Evolutionary conservation across 2,888 invertebrate species (phyloP), one percentile per base, ranked within the genome.

Genomic region (Lepas anatifera): DNA sequence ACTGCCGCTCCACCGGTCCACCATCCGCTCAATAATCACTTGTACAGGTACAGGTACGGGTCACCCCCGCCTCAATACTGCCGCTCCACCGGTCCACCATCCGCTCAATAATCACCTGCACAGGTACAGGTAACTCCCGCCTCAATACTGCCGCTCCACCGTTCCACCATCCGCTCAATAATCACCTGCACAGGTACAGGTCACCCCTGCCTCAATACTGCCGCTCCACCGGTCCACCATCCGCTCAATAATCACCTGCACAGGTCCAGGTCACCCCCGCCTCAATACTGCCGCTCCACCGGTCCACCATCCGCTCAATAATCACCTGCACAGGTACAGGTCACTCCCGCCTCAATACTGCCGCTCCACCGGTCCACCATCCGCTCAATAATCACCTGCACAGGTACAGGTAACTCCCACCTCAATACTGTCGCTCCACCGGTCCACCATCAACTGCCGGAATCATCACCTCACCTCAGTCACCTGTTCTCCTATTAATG

Each of bases 271-370:
- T 70, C 58, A 58, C 18, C 69, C 35, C 8, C 13, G 29, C 32
- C 27, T n/a, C 7, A 18, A 13, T 67, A 16, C 10, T 58, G 58
- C 58, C 27, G 58, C 16, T 11, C n/a, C 27, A 22, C 32, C 27
- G 32, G 58, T 22, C 29, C 27, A 95, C 92, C 86, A 94, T 90
- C 76, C 88, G 89, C 78, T 95, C 95, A 67, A 96, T 87, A 67
- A 88, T 84, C 35, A 71, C 70, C 32, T 58, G 27, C 10, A n/a
- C n/a, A n/a, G n/a, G n/a, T n/a, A n/a, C n/a, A n/a, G n/a, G n/a
- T n/a, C n/a, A n/a, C n/a, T n/a, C n/a, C n/a, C n/a, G n/a, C n/a
- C n/a, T n/a, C n/a, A n/a, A n/a, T n/a, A n/a, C n/a, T n/a, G n/a
- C n/a, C n/a, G n/a, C n/a, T n/a, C n/a, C n/a, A n/a, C n/a, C n/a